Base-by-base conservation (phyloP, 2,113 vertebrate species). In the Amphiprion percula region DNA sequence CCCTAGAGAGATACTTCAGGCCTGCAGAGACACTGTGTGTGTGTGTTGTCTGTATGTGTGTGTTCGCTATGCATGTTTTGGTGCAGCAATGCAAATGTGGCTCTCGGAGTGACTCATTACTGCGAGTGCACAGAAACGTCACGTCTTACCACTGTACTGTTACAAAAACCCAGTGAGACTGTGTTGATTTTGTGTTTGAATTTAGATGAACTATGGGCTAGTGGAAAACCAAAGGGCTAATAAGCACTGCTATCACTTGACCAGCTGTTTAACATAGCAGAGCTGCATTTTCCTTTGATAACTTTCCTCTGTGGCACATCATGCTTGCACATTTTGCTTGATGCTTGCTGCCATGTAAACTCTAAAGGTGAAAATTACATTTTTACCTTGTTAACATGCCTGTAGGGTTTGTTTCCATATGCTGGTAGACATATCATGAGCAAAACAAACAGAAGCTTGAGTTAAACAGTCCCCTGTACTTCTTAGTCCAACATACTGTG, bases 1-100 rank as follows among this genome's bases (percentile, higher is more conserved):
- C 82, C 74, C 79, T 54, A 7, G 80, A 90, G 85, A 86, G 69
- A 72, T 68, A 73, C 63, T 78, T 76, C 61, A 80, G 49, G 58
- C 55, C 83, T 78, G 53, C 41, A 68, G 62, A 80, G 79, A 70
- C 74, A 41, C n/a, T 68, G 68, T 69, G 70, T 71, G 68, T 77
- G 46, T 76, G 70, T 73, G 44, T 47, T 30, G 52, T 74, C 44
- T 64, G 60, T 74, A 21, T 30, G 65, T 62, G 64, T 54, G 54
- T 74, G 67, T 76, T 67, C 53, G 30, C 26, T 46, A 56, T 49
- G 47, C 39, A 62, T 79, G 58, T 71, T 77, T 82, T 60, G 21
- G 50, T 70, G 61, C 55, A 56, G 16, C 55, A 54, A 66, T 85
- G 55, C 56, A 77, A 68, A 75, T 54, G 41, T 62, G 63, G 26